Percentiles rank a stretch among this genome's conserved stretches.
These are phyloP conservation scores for Onychomys arenicola DNA, from an alignment of 2,797 vertebrate genomes.

Conservation along the genomic window DNA sequence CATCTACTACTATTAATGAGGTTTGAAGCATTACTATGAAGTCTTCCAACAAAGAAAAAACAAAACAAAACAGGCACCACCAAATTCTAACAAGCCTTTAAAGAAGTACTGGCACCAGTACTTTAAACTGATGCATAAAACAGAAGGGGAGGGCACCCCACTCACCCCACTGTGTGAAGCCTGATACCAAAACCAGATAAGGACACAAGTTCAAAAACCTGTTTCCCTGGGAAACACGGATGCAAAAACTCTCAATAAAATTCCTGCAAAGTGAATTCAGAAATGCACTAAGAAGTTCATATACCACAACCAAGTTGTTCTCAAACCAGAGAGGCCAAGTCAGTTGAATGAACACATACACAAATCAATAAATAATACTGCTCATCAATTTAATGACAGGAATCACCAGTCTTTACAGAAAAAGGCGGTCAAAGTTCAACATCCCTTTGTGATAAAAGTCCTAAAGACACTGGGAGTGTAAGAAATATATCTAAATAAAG, in stretches of 20 bases:
- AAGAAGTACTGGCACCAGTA: background rate
- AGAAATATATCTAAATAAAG: background rate
- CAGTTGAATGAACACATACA: background rate
- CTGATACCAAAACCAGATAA: background rate
- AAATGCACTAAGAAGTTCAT: background rate
- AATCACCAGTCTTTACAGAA: background rate
- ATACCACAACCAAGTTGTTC: background rate
- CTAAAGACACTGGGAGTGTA: background rate
- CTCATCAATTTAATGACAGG: background rate
- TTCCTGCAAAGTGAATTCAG: background rate
- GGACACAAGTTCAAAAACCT: background rate
- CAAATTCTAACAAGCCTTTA: background rate
- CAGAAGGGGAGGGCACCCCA: background rate
- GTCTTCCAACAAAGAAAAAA: background rate
- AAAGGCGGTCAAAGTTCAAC: background rate
- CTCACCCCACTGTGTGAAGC: background rate
- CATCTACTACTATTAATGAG: background rate
- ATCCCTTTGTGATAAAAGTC: background rate
- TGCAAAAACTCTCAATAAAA: background rate
- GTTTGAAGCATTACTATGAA: background rate
- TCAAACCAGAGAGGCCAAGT: background rate
- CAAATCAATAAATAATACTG: background rate
- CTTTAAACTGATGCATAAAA: background rate
- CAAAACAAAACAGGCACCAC: background rate
- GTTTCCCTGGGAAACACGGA: background rate